Evolutionary conservation across 2,888 invertebrate species (phyloP).

Genomic region (Cremastobaeus sp.): DNA sequence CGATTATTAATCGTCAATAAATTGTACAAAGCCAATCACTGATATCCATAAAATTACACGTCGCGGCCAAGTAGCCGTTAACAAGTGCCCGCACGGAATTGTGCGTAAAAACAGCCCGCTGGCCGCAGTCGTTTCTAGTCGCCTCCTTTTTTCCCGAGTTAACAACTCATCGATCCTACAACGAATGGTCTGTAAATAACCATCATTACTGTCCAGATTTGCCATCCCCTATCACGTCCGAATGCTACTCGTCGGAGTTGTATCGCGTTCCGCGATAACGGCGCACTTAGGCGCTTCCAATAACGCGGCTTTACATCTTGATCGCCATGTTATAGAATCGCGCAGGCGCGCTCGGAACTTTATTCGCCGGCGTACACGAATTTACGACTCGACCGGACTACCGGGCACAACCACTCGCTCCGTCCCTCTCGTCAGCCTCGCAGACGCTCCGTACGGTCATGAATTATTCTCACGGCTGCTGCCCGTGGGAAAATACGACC

Average conservation of each 20-base stretch:
- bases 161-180: slow-evolving; percentile 17
- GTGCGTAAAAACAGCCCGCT: too few species aligned
- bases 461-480: slow-evolving; percentile 77
- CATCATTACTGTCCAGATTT: slow-evolving; percentile 26
- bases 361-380: slow-evolving; percentile 42
- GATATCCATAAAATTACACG: too few species aligned
- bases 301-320: slow-evolving; percentile 52
- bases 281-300: slow-evolving; percentile 26
- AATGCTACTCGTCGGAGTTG: slow-evolving; percentile 24
- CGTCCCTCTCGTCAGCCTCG: slow-evolving; percentile 40
- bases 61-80: too few species aligned
- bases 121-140: too few species aligned
- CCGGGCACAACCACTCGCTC: slow-evolving; percentile 37
- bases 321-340: slow-evolving; percentile 39
- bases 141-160: neutral
- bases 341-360: slow-evolving; percentile 40
- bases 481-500: slow-evolving; percentile 77
- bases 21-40: too few species aligned
- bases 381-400: slow-evolving; percentile 43
- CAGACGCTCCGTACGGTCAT: slow-evolving; percentile 60
- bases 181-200: slow-evolving; percentile 29
- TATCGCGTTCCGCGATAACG: too few species aligned
- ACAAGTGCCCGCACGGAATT: too few species aligned
- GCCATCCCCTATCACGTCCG: slow-evolving; percentile 32
- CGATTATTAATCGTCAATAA: too few species aligned